Evolutionary conservation across 2,888 invertebrate genomes (phyloP).

Genomic region (Andrena marginata): DNA sequence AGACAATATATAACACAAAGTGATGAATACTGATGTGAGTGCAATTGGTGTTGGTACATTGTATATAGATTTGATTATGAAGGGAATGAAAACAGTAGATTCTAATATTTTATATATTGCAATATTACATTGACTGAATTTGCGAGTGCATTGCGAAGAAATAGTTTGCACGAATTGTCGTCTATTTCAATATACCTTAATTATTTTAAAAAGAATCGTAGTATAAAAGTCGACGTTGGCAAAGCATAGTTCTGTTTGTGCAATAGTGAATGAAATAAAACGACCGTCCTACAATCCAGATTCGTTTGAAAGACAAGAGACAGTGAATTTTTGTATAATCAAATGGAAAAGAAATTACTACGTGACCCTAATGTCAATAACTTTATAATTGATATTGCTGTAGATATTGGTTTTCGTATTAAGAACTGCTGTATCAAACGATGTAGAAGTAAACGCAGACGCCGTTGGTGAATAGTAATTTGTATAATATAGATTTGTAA

Average conservation of each 20-base stretch:
- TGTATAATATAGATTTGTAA: conserved; percentile 30
- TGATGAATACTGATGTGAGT: conserved; percentile 39
- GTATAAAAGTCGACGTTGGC: conserved; percentile 15
- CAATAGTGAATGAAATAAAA: conserved; percentile 29
- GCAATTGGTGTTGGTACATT: conserved; percentile 43
- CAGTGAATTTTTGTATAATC: conserved; percentile 23
- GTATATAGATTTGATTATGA: conserved; percentile 29
- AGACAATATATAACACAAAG: conserved; percentile 43
- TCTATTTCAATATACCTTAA: conserved; percentile 1
- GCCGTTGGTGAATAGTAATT: conserved; percentile 16
- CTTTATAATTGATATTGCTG: conserved; percentile 28
- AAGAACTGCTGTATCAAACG: not conserved
- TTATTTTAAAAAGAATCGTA: conserved; percentile 13
- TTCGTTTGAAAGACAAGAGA: conserved; percentile 26
- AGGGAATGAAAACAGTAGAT: conserved; percentile 22
- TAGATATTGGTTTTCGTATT: conserved; percentile 26
- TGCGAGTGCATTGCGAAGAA: conserved; percentile 7
- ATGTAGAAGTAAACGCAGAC: not conserved
- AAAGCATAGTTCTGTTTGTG: conserved; percentile 23
- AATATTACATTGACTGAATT: conserved; percentile 49
- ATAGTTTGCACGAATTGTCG: conserved; percentile 17
- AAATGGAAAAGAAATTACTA: conserved; percentile 12
- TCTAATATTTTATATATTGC: conserved; percentile 52
- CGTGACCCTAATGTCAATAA: conserved; percentile 40
- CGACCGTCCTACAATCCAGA: conserved; percentile 49